A percentile compares a stretch with the other conserved stretches of the same genome.
Conservation (phyloP, 1,140 invertebrate genomes). For the Atta texana region DNA sequence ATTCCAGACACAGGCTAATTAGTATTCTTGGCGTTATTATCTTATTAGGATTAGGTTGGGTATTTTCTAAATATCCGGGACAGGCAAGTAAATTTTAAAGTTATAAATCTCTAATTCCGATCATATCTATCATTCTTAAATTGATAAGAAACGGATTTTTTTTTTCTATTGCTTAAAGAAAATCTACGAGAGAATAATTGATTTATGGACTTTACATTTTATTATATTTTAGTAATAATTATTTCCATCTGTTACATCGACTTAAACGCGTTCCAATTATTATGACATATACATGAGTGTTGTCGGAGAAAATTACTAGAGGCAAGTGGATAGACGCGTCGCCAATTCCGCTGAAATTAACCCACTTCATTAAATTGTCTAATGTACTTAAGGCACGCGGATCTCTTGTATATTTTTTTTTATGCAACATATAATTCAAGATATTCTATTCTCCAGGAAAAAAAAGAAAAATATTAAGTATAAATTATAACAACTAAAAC, state of each 20-base stretch:
- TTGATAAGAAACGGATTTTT: background rate
- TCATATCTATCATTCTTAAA: background rate
- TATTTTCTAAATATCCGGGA: slow-evolving; percentile 89
- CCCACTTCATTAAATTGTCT: slow-evolving; percentile 44
- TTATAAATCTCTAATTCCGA: background rate
- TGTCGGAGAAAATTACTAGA: slow-evolving; percentile 27
- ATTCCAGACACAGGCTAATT: slow-evolving; percentile 88
- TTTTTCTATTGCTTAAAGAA: background rate
- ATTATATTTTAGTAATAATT: slow-evolving; percentile 25
- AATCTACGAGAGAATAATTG: background rate
- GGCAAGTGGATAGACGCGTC: slow-evolving; percentile 38
- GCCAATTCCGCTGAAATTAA: slow-evolving; percentile 56
- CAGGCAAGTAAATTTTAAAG: slow-evolving; percentile 51
- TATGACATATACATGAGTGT: background rate
- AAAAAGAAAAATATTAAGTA: background rate
- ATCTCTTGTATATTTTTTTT: slow-evolving; percentile 10
- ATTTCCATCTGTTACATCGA: slow-evolving; percentile 19
- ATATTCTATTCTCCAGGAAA: background rate
- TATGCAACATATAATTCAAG: background rate
- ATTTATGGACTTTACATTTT: slow-evolving; percentile 16
- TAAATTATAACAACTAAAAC: too few relatives aligned
- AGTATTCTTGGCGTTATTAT: slow-evolving; percentile 89
- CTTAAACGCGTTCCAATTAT: slow-evolving; percentile 40
- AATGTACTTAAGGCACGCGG: slow-evolving; percentile 18
- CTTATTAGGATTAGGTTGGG: slow-evolving; percentile 86